These are phyloP conservation scores for Mesoligia furuncula DNA, from an alignment of 2,888 invertebrate genomes.

Conservation along the genomic window DNA sequence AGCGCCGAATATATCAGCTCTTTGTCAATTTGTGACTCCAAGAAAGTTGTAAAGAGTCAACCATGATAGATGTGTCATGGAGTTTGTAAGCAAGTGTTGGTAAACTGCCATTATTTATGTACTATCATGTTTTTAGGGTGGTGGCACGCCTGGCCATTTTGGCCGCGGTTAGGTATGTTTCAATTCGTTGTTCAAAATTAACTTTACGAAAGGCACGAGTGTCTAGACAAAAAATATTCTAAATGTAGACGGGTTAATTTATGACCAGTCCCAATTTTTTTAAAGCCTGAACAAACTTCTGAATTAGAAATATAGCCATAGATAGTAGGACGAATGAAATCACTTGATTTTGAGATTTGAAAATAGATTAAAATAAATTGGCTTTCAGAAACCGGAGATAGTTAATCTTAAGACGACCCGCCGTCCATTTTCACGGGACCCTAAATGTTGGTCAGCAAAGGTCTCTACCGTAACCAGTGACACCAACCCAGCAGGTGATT, in stretches of 20 bases:
- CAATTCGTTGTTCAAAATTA: conserved; percentile 28
- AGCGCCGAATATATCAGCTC: conserved; percentile 28
- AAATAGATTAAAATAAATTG: not conserved
- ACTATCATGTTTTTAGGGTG: conserved; percentile 52
- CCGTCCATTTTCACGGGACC: not conserved
- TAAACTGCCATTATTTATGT: conserved; percentile 57
- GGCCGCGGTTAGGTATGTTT: conserved; percentile 7
- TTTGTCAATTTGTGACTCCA: conserved; percentile 57
- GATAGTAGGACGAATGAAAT: not conserved
- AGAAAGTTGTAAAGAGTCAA: conserved; percentile 59
- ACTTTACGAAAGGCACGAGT: conserved; percentile 16
- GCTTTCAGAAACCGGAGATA: not conserved
- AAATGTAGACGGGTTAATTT: conserved; percentile 5
- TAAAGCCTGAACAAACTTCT: not conserved
- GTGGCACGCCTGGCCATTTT: conserved; percentile 32
- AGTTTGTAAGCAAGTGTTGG: conserved; percentile 53
- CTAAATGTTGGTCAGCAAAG: not conserved
- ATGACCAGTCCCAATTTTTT: not conserved
- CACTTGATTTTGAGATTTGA: not conserved
- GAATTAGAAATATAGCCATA: too few species aligned
- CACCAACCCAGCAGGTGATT: not conserved
- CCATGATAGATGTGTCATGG: conserved; percentile 62
- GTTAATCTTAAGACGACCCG: not conserved
- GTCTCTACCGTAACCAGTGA: not conserved
- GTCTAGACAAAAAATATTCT: conserved; percentile 15